Evolutionary conservation across 2,113 vertebrate species (phyloP).

Genomic region (Callopanchax toddi): DNA sequence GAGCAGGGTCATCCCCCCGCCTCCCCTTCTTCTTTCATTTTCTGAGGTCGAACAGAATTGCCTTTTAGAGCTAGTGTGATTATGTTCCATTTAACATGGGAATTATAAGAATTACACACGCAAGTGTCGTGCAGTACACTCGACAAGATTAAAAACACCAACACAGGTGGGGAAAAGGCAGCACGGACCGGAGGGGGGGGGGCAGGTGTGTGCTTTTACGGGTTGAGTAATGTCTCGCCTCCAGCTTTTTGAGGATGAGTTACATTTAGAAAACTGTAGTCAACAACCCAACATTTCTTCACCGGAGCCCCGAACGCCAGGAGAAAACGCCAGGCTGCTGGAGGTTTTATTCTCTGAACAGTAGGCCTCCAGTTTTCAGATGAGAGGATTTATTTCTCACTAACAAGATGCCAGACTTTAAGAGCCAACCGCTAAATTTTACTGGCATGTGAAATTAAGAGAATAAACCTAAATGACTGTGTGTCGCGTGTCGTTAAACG

Average conservation of each 20-base stretch:
- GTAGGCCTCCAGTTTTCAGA: constrained; percentile 24
- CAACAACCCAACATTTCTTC: constrained; percentile 19
- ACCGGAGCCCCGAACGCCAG: constrained; percentile 1
- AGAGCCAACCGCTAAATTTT: constrained; percentile 27
- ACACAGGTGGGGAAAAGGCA: constrained; percentile 33
- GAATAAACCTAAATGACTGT: constrained; percentile 16
- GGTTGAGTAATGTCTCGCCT: constrained; percentile 52
- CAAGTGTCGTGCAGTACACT: constrained; percentile 42
- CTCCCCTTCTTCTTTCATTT: constrained; percentile 59
- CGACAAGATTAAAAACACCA: constrained; percentile 67
- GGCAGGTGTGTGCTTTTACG: constrained; percentile 36
- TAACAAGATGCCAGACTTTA: constrained; percentile 42
- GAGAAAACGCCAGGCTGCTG: constrained; percentile 19
- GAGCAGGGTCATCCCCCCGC: constrained; percentile 46
- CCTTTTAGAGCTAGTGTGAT: constrained; percentile 65
- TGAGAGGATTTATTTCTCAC: constrained; percentile 29
- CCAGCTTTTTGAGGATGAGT: constrained; percentile 18
- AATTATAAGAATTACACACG: constrained; percentile 69
- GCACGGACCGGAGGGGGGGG: background rate
- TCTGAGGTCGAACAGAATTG: constrained; percentile 65
- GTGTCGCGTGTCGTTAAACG: background rate
- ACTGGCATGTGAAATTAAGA: constrained; percentile 12
- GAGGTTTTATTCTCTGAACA: constrained; percentile 19
- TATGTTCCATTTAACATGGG: constrained; percentile 73
- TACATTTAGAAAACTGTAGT: constrained; percentile 8